A percentile compares a stretch with the other conserved stretches of the same genome.
phyloP scores from a whole-genome alignment of 2,797 vertebrate genomes.

The Falco berigora region DNA sequence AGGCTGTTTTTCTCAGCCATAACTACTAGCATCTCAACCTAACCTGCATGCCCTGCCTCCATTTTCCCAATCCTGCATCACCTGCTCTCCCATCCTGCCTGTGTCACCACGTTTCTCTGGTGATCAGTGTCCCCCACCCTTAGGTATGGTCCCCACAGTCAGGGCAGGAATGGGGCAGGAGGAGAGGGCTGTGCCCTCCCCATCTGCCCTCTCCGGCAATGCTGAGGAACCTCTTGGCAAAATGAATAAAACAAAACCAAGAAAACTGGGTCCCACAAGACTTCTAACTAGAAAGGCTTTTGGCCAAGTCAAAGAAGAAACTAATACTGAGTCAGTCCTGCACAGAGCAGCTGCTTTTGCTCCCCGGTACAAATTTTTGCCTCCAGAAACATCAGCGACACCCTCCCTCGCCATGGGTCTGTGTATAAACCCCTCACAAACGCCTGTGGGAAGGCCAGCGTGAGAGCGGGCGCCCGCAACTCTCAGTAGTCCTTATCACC shows the following conservation, averaged over 20 bases:
- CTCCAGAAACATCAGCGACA: constrained; percentile 16
- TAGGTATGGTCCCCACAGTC: neutral
- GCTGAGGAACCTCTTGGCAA: constrained; percentile 44
- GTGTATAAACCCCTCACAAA: constrained; percentile 37
- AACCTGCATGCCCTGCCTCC: neutral
- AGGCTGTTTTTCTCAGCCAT: neutral
- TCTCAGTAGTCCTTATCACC: constrained; percentile 88
- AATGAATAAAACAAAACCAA: constrained; percentile 54
- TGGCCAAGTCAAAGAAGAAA: constrained; percentile 30
- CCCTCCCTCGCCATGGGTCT: neutral
- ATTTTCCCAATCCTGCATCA: neutral
- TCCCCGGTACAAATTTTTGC: neutral
- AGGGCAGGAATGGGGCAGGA: neutral
- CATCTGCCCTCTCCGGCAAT: neutral
- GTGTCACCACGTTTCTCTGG: neutral
- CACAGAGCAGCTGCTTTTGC: neutral
- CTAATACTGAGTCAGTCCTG: constrained; percentile 19
- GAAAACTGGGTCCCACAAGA: constrained; percentile 39
- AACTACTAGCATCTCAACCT: neutral
- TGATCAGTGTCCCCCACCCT: neutral
- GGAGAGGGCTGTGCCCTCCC: neutral
- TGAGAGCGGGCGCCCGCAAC: neutral
- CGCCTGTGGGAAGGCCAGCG: neutral
- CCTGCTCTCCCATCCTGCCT: neutral
- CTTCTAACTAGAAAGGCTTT: constrained; percentile 42